Evolutionary conservation across 2,888 invertebrate genomes (phyloP).

Genomic region (Germaria angustata): DNA sequence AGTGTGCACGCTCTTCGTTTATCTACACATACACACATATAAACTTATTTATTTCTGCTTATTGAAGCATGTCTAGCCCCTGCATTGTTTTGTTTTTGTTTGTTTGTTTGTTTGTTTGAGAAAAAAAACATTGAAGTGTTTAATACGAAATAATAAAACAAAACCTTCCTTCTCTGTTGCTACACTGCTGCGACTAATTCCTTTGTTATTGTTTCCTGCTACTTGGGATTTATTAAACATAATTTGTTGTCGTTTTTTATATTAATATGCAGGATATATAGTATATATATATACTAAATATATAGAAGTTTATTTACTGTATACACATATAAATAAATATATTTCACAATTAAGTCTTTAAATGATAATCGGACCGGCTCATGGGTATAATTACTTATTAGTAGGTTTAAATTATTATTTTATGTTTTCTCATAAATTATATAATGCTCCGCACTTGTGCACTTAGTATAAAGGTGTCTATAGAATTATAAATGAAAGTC

Average conservation of each 20-base stretch:
- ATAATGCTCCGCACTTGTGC: slow-evolving; percentile 1
- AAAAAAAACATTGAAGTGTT: slow-evolving; percentile 54
- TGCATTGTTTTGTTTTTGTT: slow-evolving; percentile 4
- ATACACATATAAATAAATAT: slow-evolving; percentile 39
- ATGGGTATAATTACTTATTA: slow-evolving; percentile 78
- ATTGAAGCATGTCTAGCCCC: slow-evolving; percentile 18
- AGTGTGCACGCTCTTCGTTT: background rate
- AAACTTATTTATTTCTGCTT: background rate
- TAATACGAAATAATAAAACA: slow-evolving; percentile 47
- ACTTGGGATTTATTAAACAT: slow-evolving; percentile 38
- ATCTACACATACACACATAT: background rate
- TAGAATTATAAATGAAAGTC: slow-evolving; percentile 3
- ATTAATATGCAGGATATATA: no score
- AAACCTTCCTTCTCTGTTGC: slow-evolving; percentile 17
- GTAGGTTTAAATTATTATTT: slow-evolving; percentile 65
- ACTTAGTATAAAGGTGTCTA: background rate
- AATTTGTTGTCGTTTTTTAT: slow-evolving; percentile 23
- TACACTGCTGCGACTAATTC: slow-evolving; percentile 10
- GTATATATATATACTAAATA: no score
- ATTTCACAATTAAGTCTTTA: slow-evolving; percentile 70
- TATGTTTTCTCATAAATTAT: slow-evolving; percentile 52
- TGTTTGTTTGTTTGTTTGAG: background rate
- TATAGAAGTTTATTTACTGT: background rate
- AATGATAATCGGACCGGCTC: slow-evolving; percentile 78
- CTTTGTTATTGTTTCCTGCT: slow-evolving; percentile 19